These are phyloP conservation scores for Carterocephalus palaemon DNA, from an alignment of 2,888 invertebrate genomes.

Conservation along the genomic window DNA sequence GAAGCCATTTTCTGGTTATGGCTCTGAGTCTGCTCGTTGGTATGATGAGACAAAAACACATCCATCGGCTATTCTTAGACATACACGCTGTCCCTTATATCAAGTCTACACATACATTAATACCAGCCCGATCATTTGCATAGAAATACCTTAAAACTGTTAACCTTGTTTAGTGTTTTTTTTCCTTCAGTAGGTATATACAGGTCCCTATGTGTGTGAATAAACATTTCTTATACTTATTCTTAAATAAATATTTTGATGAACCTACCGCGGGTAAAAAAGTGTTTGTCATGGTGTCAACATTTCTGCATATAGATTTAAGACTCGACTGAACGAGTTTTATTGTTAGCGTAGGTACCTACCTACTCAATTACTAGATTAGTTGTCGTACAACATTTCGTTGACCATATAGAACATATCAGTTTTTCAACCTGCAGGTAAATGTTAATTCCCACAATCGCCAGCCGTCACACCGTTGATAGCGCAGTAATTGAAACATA, in stretches of 20 bases:
- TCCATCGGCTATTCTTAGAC: slow-evolving; percentile 54
- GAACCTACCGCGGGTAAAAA: slow-evolving; percentile 6
- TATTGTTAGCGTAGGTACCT: too few relatives aligned
- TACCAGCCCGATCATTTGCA: slow-evolving; percentile 9
- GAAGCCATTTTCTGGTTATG: slow-evolving; percentile 43
- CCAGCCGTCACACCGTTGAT: slow-evolving; percentile 6
- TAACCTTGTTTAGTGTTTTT: too few relatives aligned
- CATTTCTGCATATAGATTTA: neutral
- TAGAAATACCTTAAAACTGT: too few relatives aligned
- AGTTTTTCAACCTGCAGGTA: slow-evolving; percentile 2
- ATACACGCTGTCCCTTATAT: slow-evolving; percentile 34
- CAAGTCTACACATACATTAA: slow-evolving; percentile 22
- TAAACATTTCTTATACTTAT: too few relatives aligned
- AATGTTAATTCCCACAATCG: slow-evolving; percentile 8
- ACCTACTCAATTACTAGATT: too few relatives aligned
- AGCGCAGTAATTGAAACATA: slow-evolving; percentile 22
- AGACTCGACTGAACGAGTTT: too few relatives aligned
- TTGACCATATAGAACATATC: too few relatives aligned
- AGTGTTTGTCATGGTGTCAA: slow-evolving; percentile 10
- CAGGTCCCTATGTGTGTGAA: too few relatives aligned
- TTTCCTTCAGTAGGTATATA: too few relatives aligned
- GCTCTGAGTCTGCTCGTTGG: slow-evolving; percentile 41
- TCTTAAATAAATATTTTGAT: slow-evolving; percentile 13
- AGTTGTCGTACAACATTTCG: too few relatives aligned
- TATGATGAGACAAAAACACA: slow-evolving; percentile 57